These are phyloP conservation scores for Acleris laterana DNA, from an alignment of 2,888 invertebrate genomes.

Conservation along the genomic window DNA sequence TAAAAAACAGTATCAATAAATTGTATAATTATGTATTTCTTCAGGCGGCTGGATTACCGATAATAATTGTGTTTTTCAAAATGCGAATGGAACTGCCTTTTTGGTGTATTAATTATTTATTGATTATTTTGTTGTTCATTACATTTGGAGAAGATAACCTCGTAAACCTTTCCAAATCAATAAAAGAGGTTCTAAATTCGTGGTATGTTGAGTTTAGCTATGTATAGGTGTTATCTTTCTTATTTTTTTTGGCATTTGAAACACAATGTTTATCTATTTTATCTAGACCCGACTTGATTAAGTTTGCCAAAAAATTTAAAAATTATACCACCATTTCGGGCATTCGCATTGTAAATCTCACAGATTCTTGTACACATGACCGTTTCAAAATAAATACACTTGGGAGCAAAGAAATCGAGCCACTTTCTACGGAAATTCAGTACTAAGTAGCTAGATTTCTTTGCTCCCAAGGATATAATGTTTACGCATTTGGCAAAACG, in stretches of 20 bases:
- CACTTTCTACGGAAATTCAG: too few species aligned
- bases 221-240: constrained; percentile 39
- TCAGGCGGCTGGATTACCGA: constrained; percentile 48
- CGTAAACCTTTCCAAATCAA: constrained; percentile 4
- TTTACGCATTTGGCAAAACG: too few species aligned
- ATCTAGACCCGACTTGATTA: too few species aligned
- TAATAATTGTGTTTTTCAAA: constrained; percentile 34
- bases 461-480: too few species aligned
- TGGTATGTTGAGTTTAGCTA: constrained; percentile 22
- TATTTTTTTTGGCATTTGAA: constrained; percentile 9
- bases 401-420: too few species aligned
- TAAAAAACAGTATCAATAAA: constrained; percentile 19
- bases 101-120: constrained; percentile 38
- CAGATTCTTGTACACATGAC: too few species aligned
- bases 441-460: too few species aligned
- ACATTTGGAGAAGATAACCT: constrained; percentile 20
- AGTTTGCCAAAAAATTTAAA: too few species aligned
- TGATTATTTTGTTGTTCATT: constrained; percentile 7
- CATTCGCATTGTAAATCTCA: too few species aligned
- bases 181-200: too few species aligned
- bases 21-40: constrained; percentile 37
- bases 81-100: constrained; percentile 22
- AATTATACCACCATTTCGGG: too few species aligned
- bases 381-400: too few species aligned
- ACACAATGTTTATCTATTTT: constrained; percentile 27